phyloP scores from a whole-genome alignment of 1,140 invertebrate genomes.

The Sarcophaga bullata region DNA sequence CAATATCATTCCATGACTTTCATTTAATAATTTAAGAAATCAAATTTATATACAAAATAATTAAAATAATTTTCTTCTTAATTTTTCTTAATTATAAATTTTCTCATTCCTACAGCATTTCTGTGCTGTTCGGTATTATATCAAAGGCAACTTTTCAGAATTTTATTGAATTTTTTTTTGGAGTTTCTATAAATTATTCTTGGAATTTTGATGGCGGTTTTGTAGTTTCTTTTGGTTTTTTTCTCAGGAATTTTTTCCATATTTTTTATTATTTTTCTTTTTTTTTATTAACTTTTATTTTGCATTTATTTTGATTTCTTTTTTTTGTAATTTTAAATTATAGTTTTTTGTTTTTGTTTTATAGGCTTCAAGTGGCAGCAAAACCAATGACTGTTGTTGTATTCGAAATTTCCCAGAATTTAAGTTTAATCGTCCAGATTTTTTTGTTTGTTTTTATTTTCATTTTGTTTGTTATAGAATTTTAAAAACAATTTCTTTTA shows the following conservation, averaged over 20 bases:
- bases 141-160: not conserved
- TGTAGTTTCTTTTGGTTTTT: not conserved
- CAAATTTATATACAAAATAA: not conserved
- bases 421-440: slow-evolving; percentile 39
- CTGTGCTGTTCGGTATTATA: not conserved
- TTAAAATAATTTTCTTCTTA: not conserved
- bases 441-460: not conserved
- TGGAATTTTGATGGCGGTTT: slow-evolving; percentile 10
- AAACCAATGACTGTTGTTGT: slow-evolving; percentile 46
- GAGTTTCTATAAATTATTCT: not conserved
- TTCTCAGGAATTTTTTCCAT: not conserved
- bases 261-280: not conserved
- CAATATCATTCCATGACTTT: not conserved
- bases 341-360: slow-evolving; percentile 8
- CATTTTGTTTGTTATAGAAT: not conserved
- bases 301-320: not conserved
- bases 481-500: slow-evolving; percentile 28
- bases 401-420: slow-evolving; percentile 48
- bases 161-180: no score
- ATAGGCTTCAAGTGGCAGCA: slow-evolving; percentile 27
- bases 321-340: slow-evolving; percentile 5
- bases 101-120: not conserved
- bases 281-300: not conserved
- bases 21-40: not conserved
- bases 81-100: not conserved